Evolutionary conservation across 1,140 invertebrate species (phyloP).

Genomic region (Samia ricini): DNA sequence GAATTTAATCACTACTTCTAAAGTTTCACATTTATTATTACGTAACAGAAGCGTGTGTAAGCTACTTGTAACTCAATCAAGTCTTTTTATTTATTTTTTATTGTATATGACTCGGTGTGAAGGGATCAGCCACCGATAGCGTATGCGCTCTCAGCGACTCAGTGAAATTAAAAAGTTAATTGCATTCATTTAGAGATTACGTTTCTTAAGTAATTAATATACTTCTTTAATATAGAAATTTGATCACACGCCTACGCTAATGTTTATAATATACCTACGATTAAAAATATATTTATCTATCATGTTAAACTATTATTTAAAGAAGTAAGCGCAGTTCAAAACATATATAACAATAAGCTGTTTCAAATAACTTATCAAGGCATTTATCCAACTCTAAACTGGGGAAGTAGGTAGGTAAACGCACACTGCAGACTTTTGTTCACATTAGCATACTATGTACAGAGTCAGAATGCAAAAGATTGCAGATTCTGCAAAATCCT

Average conservation of each 20-base stretch:
- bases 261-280: neutral
- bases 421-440: no score
- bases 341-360: no score
- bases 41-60: neutral
- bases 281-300: neutral
- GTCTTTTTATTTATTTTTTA: neutral
- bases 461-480: no score
- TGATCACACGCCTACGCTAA: neutral
- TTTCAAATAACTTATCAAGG: no score
- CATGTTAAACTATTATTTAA: no score
- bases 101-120: neutral
- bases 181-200: conserved; percentile 8
- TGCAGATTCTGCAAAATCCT: no score
- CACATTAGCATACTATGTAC: no score
- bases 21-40: neutral
- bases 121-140: neutral
- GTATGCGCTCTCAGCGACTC: neutral
- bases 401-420: no score
- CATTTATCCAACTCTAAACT: no score
- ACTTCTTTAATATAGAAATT: conserved; percentile 1
- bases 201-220: neutral
- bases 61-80: neutral
- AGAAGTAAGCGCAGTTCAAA: no score
- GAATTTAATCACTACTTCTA: neutral
- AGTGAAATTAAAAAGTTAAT: conserved; percentile 12